Evolutionary conservation across 1,140 invertebrate genomes (phyloP), one percentile per base, ranked within the genome.

Genomic region (Microvelia longipes): DNA sequence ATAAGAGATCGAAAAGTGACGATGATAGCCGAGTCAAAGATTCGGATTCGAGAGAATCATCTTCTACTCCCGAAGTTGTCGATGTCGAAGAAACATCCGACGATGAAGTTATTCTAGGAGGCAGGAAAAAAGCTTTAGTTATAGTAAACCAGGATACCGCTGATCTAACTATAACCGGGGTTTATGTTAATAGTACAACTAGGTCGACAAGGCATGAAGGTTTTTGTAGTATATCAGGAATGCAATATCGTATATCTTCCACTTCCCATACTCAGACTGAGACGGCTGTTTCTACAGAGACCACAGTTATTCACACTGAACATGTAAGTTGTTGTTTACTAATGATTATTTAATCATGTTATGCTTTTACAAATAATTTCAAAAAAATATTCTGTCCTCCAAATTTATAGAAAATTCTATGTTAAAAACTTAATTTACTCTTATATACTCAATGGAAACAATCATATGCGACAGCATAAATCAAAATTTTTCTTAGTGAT

Each of bases 91-190:
- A 71, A 26, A 65, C 50, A 68, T 69, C 30, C 61, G 73, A 73
- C 29, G 73, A 74, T 24, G 73, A 74, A 29, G 73, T 73, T 26
- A 71, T 74, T 24, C 30, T 73, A n/a, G 72, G 72, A 26, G 68
- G 72, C 14, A 68, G 71, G 27, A 73, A 68, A 28, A 85, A 85
- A 71, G 83, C 88, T 81, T 81, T 84, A 30, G 79, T 84, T 76
- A 84, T 88, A 24, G 89, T 91, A 74, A 83, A 91, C 11, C 89
- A 89, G 76, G 89, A 91, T 78, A 90, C 92, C 73, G 90, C 90
- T 0, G 90, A 92, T 74, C 89, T 93, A 0, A 93, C 90, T 64
- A 91, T 92, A 70, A 92, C 90, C 0, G 89, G 89, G 27, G 89
- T 92, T 67, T 89, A 88, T 76, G 86, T 88, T 61, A 88, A 88